Base-by-base conservation (phyloP, 2,888 invertebrate genomes). In the Clivina fossor region DNA sequence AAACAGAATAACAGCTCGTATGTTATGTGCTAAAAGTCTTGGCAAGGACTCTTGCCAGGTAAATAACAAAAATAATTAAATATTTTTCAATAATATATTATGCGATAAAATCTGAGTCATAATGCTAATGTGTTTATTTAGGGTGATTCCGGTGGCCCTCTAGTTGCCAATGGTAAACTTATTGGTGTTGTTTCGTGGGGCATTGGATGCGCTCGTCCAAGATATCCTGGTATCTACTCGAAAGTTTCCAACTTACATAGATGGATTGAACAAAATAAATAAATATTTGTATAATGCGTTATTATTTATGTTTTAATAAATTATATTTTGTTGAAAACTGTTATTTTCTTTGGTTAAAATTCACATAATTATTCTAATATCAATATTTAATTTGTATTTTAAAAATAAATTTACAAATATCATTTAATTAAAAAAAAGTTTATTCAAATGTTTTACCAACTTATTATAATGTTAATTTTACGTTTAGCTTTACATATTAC, bases 11-110 rank as follows among this genome's bases (percentile, higher is more conserved):
- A 40, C 38, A 20, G 3, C 11, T 13, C 18, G 40, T 16, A 55
- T 55, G 55, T 8, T 55, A n/a, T 55, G 55, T 47, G 55, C 47
- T 28, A 16, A 15, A 4, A 11, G 22, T 1, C 9, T 11, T n/a
- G 22, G 18, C 4, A 22, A 37, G 8, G 55, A 55, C 15, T 46
- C 46, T 15, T 55, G 55, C 32, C 55, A 55, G 30, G 44, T 46
- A 32, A 11, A 41, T 26, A 7, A 5, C 5, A n/a, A 22, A 20
- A 5, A 7, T 2, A 7, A 1, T n/a, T n/a, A n/a, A n/a, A n/a
- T n/a, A n/a, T n/a, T n/a, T n/a, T n/a, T n/a, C 11, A 35, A 9
- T 11, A 8, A 35, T 9, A 16, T 13, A 16, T 26, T 26, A 8
- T 8, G 26, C 26, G 8, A 26, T 26, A 7, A 26, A 26, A 26